Evolutionary conservation across 2,113 vertebrate genomes (phyloP).

Genomic region (Mustela nigripes): DNA sequence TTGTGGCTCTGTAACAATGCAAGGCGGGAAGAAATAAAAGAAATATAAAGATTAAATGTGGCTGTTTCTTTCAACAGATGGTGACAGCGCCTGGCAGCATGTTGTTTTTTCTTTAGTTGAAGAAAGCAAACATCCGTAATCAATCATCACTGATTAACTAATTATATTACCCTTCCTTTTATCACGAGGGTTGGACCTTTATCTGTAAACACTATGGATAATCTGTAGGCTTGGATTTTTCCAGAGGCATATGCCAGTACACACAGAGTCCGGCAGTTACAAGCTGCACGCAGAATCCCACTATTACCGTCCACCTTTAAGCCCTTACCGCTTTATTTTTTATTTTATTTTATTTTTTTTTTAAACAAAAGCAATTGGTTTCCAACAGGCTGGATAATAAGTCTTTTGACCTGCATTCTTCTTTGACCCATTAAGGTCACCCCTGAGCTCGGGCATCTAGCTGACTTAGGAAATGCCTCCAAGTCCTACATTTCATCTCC

Average conservation of each 20-base stretch:
- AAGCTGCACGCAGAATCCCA: conserved; percentile 85
- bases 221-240: conserved; percentile 71
- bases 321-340: conserved; percentile 78
- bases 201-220: conserved; percentile 70
- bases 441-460: conserved; percentile 90
- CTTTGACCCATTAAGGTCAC: conserved; percentile 94
- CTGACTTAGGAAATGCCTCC: conserved; percentile 93
- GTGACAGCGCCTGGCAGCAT: conserved; percentile 85
- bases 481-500: conserved; percentile 93
- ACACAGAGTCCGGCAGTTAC: conserved; percentile 59
- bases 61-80: conserved; percentile 89
- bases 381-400: conserved; percentile 98
- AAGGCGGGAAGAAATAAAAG: conserved; percentile 67
- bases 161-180: conserved; percentile 87
- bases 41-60: conserved; percentile 85
- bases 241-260: conserved; percentile 43
- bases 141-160: conserved; percentile 90
- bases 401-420: conserved; percentile 97
- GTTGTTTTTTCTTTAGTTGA: conserved; percentile 88
- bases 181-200: conserved; percentile 83
- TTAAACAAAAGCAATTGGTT: conserved; percentile 95
- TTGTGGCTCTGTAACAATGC: conserved; percentile 73
- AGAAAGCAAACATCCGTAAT: conserved; percentile 88
- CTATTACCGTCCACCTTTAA: conserved; percentile 87
- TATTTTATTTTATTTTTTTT: conserved; percentile 84